Base-by-base conservation (phyloP, 2,113 vertebrate genomes). In the Rissa tridactyla region DNA sequence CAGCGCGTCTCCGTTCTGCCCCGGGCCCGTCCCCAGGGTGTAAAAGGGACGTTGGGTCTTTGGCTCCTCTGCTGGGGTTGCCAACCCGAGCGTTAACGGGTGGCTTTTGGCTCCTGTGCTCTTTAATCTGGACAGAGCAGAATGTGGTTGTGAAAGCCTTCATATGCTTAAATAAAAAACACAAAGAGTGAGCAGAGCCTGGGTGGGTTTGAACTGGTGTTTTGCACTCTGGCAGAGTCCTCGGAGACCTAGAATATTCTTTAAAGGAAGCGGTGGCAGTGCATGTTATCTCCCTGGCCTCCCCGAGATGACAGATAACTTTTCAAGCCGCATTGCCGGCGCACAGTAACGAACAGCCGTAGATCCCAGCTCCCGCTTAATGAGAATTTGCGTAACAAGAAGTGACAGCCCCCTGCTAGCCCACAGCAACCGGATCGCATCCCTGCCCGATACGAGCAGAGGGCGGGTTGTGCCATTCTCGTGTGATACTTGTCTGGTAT, bases 11-110 rank as follows among this genome's bases (percentile, higher is more conserved):
- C 40, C 23, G 11, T 16, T 36, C 36, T 76, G 73, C 60, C 78
- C 46, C 5, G 0, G 8, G 44, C 22, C 20, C 27, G 29, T 64
- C 22, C 69, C 42, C 9, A 2, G n/a, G 27, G 6, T 3, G 1
- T 0, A 0, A 27, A 25, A 23, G 49, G 36, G 47, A 46, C 1
- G 0, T 11, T 17, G 25, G 13, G 38, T 30, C 44, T 55, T 51
- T 38, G 65, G 46, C 25, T 89, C 9, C 54, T 46, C 61, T 75
- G 2, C 40, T 2, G 27, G 11, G 21, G 15, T 12, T 40, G 16
- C 64, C 83, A 78, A 2, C 30, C 25, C 5, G 2, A 1, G 6
- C 10, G 11, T 61, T 44, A 18, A 9, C 27, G 4, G 36, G 17
- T 55, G 60, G 27, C 57, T 75, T 40, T 66, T 34, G 44, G 21